A percentile compares a stretch with the other conserved stretches of the same genome.
phyloP scores from a whole-genome alignment of 2,888 invertebrate genomes.

The Metalampra italica region DNA sequence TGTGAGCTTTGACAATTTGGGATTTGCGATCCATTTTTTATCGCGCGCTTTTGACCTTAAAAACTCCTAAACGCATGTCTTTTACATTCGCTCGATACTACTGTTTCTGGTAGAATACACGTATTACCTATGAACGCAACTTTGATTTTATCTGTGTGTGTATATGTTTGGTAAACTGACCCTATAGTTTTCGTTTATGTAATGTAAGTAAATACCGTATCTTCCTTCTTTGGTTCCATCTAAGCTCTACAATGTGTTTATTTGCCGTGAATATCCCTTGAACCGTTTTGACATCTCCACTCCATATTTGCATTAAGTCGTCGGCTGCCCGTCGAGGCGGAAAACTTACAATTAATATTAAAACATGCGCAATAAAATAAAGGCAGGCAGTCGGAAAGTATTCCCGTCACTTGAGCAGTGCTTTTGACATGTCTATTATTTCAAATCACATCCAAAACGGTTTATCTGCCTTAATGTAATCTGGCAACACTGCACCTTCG shows the following conservation, averaged over 20 bases:
- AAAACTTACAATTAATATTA: constrained; percentile 76
- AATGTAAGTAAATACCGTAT: too few relatives aligned
- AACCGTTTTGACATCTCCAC: constrained; percentile 58
- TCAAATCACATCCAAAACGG: constrained; percentile 27
- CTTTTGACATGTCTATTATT: constrained; percentile 72
- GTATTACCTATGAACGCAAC: too few relatives aligned
- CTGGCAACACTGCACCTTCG: neutral
- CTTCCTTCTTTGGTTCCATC: too few relatives aligned
- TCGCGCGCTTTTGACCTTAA: too few relatives aligned
- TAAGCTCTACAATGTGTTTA: neutral
- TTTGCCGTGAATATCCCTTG: constrained; percentile 37
- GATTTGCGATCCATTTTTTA: too few relatives aligned
- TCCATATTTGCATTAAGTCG: constrained; percentile 52
- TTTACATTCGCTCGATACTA: too few relatives aligned
- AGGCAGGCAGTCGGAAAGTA: constrained; percentile 70
- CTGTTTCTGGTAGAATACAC: too few relatives aligned
- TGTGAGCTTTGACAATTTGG: too few relatives aligned
- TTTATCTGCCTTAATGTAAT: constrained; percentile 20
- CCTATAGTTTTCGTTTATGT: too few relatives aligned
- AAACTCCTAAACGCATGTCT: too few relatives aligned
- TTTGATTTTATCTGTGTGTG: too few relatives aligned
- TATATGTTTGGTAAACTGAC: too few relatives aligned
- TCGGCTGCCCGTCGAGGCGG: constrained; percentile 44
- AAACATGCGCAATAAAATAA: constrained; percentile 74
- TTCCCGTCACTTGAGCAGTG: constrained; percentile 61